Evolutionary conservation across 2,113 vertebrate genomes (phyloP).

Genomic region (zebrafish (Danio rerio)): GRCz12tu NC_133176.1:21481501-21482000

Average conservation of each 20-base stretch:
- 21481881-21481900: constrained; percentile 12
- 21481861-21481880: not conserved
- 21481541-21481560: constrained; percentile 1
- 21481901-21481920: not conserved
- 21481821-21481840: constrained; percentile 23
- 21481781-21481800: constrained; percentile 37
- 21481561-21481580: constrained; percentile 5
- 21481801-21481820: constrained; percentile 21
- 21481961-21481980: no score
- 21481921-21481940: not conserved
- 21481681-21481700: constrained; percentile 29
- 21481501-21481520: not conserved
- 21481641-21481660: constrained; percentile 17
- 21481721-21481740: constrained; percentile 22
- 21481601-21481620: constrained; percentile 25
- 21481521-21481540: not conserved
- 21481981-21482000: no score
- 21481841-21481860: not conserved
- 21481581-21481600: constrained; percentile 2
- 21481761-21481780: constrained; percentile 16
- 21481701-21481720: constrained; percentile 30
- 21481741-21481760: not conserved
- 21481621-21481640: constrained; percentile 18
- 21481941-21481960: not conserved
- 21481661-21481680: constrained; percentile 37